These are phyloP conservation scores for Phataginus tricuspis DNA, from an alignment of 2,797 vertebrate genomes.

Conservation along the genomic window DNA sequence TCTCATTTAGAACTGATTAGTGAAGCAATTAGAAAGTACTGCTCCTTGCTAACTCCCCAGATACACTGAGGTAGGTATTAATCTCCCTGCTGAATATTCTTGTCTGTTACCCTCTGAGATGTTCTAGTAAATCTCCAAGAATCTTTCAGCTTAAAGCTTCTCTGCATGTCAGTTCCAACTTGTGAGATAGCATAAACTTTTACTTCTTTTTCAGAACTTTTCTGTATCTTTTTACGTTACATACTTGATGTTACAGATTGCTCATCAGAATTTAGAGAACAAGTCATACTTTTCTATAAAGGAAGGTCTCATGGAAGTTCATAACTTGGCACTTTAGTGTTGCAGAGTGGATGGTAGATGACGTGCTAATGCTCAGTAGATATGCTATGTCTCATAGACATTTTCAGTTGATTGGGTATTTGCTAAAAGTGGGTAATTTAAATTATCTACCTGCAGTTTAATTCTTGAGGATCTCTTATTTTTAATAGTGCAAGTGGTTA, in stretches of 20 bases:
- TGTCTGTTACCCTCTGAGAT: background rate
- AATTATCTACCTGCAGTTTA: conserved; percentile 64
- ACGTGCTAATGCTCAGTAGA: background rate
- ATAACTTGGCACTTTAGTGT: background rate
- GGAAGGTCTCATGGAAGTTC: background rate
- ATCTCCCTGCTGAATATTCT: background rate
- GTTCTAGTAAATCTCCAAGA: background rate
- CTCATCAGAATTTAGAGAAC: conserved; percentile 27
- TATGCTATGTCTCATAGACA: background rate
- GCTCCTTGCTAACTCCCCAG: background rate
- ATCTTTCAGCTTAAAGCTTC: background rate
- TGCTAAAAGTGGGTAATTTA: conserved; percentile 64
- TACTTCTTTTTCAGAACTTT: background rate
- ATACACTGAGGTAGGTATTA: background rate
- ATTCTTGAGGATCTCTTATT: conserved; percentile 71
- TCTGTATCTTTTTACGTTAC: background rate
- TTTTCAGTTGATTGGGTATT: conserved; percentile 53
- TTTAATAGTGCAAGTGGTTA: conserved; percentile 62
- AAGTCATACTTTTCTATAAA: conserved; percentile 5
- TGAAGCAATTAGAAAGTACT: background rate
- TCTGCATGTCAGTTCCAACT: background rate
- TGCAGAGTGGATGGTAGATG: background rate
- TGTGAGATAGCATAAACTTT: conserved; percentile 16
- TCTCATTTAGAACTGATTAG: background rate
- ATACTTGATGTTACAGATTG: background rate